Evolutionary conservation across 2,888 invertebrate genomes (phyloP).

Genomic region (Nudaria mundana): DNA sequence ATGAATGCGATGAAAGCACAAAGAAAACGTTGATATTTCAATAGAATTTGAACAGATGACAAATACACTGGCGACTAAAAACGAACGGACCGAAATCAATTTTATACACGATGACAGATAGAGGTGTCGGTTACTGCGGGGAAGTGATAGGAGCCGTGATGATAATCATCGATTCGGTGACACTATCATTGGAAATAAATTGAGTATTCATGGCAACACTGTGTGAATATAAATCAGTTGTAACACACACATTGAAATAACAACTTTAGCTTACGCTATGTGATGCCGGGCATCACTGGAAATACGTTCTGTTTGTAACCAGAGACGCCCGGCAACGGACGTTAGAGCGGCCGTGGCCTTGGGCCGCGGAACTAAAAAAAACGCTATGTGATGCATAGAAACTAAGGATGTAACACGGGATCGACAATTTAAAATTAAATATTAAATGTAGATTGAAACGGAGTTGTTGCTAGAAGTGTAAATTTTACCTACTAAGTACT

Average conservation of each 20-base stretch:
- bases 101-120: conserved; percentile 26
- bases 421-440: too few relatives aligned
- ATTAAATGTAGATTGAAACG: too few relatives aligned
- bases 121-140: conserved; percentile 26
- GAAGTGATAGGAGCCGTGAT: conserved; percentile 41
- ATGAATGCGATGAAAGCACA: neutral
- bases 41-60: conserved; percentile 23
- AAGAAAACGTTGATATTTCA: conserved; percentile 11
- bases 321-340: too few relatives aligned
- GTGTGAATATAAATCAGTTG: conserved; percentile 53
- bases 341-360: too few relatives aligned
- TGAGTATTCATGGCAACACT: conserved; percentile 48
- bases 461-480: too few relatives aligned
- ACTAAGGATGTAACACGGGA: too few relatives aligned
- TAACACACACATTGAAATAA: conserved; percentile 27
- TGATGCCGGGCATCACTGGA: too few relatives aligned
- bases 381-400: too few relatives aligned
- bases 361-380: too few relatives aligned
- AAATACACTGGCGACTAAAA: conserved; percentile 20
- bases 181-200: conserved; percentile 64
- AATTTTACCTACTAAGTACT: too few relatives aligned
- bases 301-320: too few relatives aligned
- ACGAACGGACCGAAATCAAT: conserved; percentile 25
- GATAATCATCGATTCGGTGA: conserved; percentile 57
- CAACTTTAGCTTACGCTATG: conserved; percentile 23